These are phyloP conservation scores for Beris morrisii DNA, from an alignment of 2,888 invertebrate species.

Conservation along the genomic window DNA sequence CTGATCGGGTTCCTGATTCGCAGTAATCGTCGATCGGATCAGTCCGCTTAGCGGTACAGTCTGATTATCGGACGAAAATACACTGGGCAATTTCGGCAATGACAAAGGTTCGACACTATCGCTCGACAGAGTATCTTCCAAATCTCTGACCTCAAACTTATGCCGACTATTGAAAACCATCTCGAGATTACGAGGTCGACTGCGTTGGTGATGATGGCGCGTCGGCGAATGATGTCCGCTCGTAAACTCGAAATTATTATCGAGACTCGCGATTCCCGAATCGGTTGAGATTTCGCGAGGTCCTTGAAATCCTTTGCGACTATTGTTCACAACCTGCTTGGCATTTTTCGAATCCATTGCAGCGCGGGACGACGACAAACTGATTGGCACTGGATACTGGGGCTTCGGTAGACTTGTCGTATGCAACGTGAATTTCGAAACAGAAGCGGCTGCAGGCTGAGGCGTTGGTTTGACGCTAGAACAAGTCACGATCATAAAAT, in stretches of 20 bases:
- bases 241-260: slow-evolving; percentile 46
- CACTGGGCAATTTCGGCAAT: slow-evolving; percentile 52
- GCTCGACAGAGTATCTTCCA: slow-evolving; percentile 59
- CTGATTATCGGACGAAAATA: slow-evolving; percentile 47
- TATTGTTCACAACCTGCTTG: slow-evolving; percentile 73
- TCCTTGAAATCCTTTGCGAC: slow-evolving; percentile 57
- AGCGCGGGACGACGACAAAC: slow-evolving; percentile 52
- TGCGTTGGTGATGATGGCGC: slow-evolving; percentile 48
- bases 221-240: slow-evolving; percentile 46
- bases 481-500: neutral
- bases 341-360: slow-evolving; percentile 69
- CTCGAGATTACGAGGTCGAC: slow-evolving; percentile 70
- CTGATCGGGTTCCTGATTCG: slow-evolving; percentile 3
- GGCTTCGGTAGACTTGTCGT: slow-evolving; percentile 75
- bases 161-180: slow-evolving; percentile 74
- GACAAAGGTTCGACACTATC: slow-evolving; percentile 54
- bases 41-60: slow-evolving; percentile 52
- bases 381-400: slow-evolving; percentile 64
- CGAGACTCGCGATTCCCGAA: slow-evolving; percentile 55
- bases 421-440: slow-evolving; percentile 65
- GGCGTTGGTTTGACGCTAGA: slow-evolving; percentile 54
- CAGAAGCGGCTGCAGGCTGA: slow-evolving; percentile 54
- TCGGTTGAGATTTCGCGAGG: slow-evolving; percentile 56
- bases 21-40: slow-evolving; percentile 47
- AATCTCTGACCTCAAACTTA: slow-evolving; percentile 74